A percentile compares a stretch with the other conserved stretches of the same genome.
Evolutionary conservation across 2,113 vertebrate genomes (phyloP).

Genomic region (Poeciliopsis occidentalis): DNA sequence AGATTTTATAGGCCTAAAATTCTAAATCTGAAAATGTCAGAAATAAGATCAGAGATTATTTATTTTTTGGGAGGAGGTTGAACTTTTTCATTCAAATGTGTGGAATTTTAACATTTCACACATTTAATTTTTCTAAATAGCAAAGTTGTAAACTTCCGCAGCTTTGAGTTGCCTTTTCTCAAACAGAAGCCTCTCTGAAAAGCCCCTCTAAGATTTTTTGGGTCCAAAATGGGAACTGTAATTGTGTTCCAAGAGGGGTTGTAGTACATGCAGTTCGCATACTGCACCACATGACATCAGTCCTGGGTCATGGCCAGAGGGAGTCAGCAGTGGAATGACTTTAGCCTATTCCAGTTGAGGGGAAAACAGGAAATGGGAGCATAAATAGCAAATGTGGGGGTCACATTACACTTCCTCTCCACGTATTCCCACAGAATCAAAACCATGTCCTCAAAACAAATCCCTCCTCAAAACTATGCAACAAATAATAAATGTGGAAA

Average conservation of each 20-base stretch:
- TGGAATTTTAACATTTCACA: background rate
- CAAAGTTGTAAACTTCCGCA: background rate
- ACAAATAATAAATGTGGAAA: conserved; percentile 37
- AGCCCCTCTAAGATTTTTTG: conserved; percentile 26
- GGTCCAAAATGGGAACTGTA: conserved; percentile 47
- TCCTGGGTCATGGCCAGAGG: conserved; percentile 72
- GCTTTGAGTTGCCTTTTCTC: conserved; percentile 6
- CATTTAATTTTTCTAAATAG: background rate
- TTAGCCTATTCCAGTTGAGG: conserved; percentile 58
- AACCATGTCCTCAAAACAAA: conserved; percentile 51
- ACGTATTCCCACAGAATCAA: conserved; percentile 63
- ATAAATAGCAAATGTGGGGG: conserved; percentile 76
- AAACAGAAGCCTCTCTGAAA: conserved; percentile 37
- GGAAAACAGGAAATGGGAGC: conserved; percentile 75
- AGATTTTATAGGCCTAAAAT: background rate
- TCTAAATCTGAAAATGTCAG: background rate
- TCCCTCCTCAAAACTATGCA: conserved; percentile 31
- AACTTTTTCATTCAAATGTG: background rate
- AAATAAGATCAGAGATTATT: background rate
- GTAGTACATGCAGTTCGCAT: conserved; percentile 67
- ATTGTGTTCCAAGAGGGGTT: conserved; percentile 45
- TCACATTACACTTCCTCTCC: conserved; percentile 70
- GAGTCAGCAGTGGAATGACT: conserved; percentile 68
- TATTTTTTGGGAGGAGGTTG: background rate
- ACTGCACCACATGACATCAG: conserved; percentile 62